Conservation (phyloP, 1,140 invertebrate genomes). For the Drosophila punjabiensis region DNA sequence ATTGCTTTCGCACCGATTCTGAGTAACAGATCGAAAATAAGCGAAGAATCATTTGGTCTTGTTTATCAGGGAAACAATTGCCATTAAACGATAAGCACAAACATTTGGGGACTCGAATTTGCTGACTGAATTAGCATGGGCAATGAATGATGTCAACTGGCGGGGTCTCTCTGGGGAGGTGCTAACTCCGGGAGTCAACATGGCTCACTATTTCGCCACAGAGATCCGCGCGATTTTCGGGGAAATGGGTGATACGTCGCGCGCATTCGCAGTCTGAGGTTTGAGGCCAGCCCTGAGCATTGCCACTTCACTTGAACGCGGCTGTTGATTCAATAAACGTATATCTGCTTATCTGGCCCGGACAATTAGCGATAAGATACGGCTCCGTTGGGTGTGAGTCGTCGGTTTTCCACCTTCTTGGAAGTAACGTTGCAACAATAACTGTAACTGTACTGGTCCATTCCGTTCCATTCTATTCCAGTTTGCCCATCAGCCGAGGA, state of each 20-base stretch:
- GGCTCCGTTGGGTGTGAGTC: conserved; percentile 19
- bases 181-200: conserved; percentile 60
- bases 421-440: conserved; percentile 9
- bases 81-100: conserved; percentile 68
- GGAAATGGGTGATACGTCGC: conserved; percentile 23
- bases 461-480: conserved; percentile 15
- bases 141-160: conserved; percentile 71
- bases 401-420: conserved; percentile 27
- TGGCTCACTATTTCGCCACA: conserved; percentile 23
- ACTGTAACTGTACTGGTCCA: conserved; percentile 19
- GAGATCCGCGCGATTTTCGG: conserved; percentile 16
- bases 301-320: conserved; percentile 8
- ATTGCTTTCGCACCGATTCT: conserved; percentile 32
- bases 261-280: conserved; percentile 9
- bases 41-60: conserved; percentile 45
- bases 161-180: neutral
- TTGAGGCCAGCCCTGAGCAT: conserved; percentile 9
- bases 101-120: conserved; percentile 37
- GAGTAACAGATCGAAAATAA: conserved; percentile 59
- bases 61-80: conserved; percentile 38
- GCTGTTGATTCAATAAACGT: conserved; percentile 68
- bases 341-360: conserved; percentile 59
- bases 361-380: conserved; percentile 64
- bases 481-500: conserved; percentile 43
- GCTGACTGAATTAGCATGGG: conserved; percentile 45